Evolutionary conservation across 1,140 invertebrate genomes (phyloP).

Genomic region (Pseudomyrmex cubaensis): DNA sequence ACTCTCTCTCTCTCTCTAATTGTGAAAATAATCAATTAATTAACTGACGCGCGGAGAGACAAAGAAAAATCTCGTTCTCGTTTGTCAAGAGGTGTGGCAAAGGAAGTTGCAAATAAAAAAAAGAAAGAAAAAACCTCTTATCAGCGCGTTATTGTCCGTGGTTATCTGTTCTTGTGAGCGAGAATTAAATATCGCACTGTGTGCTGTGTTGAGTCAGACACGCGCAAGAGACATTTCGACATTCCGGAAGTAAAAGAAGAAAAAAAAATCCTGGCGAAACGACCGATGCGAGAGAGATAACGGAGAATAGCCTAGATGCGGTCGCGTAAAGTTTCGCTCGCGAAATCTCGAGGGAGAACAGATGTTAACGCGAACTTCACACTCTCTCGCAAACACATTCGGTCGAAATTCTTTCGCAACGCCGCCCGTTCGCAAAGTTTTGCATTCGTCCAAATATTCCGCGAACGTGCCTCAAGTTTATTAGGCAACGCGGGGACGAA

Average conservation of each 20-base stretch:
- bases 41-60: too few species aligned
- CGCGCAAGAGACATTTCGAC: constrained; percentile 29
- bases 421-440: constrained; percentile 28
- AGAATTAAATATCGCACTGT: constrained; percentile 45
- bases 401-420: constrained; percentile 49
- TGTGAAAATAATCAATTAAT: not conserved
- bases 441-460: constrained; percentile 6
- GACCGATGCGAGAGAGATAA: constrained; percentile 46
- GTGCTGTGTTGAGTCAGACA: constrained; percentile 34
- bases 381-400: constrained; percentile 33
- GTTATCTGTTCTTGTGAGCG: constrained; percentile 26
- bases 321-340: constrained; percentile 28
- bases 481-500: constrained; percentile 17
- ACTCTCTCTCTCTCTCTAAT: not conserved
- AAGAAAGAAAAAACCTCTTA: not conserved
- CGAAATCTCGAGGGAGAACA: constrained; percentile 32
- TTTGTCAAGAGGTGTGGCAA: not conserved
- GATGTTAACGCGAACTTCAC: constrained; percentile 35
- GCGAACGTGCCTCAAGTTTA: constrained; percentile 19
- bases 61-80: not conserved
- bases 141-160: constrained; percentile 12
- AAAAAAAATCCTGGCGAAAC: constrained; percentile 40
- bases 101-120: constrained; percentile 34
- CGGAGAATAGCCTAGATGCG: constrained; percentile 53
- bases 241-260: not conserved